phyloP scores from a whole-genome alignment of 2,888 invertebrate genomes.

The Drosophila niveifrons region DNA sequence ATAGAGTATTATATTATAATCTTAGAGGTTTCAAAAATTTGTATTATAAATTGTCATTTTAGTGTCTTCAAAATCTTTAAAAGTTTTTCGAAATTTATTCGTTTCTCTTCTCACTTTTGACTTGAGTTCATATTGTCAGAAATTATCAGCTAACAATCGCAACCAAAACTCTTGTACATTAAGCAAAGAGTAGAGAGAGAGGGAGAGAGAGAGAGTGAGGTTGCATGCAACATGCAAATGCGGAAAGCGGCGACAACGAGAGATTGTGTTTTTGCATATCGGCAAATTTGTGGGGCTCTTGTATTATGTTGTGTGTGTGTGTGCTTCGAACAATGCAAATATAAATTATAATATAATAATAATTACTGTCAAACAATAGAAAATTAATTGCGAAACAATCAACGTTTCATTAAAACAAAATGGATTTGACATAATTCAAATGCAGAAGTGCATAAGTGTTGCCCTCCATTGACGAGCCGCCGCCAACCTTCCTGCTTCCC shows the following conservation, averaged over 20 bases:
- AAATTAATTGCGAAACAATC: slow-evolving; percentile 80
- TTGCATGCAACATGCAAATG: slow-evolving; percentile 7
- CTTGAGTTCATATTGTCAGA: neutral
- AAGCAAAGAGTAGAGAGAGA: slow-evolving; percentile 5
- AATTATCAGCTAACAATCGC: slow-evolving; percentile 14
- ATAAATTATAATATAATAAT: slow-evolving; percentile 78
- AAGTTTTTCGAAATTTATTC: neutral
- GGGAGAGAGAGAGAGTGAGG: too few relatives aligned
- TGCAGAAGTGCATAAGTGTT: slow-evolving; percentile 82
- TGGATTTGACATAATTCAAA: slow-evolving; percentile 85
- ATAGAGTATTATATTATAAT: too few relatives aligned
- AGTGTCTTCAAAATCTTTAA: too few relatives aligned
- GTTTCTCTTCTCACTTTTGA: slow-evolving; percentile 6
- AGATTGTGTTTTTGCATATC: slow-evolving; percentile 45
- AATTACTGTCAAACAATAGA: slow-evolving; percentile 81
- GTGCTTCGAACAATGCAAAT: slow-evolving; percentile 60
- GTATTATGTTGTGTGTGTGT: slow-evolving; percentile 25
- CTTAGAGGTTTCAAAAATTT: too few relatives aligned
- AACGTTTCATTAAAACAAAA: slow-evolving; percentile 83
- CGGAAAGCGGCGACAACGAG: slow-evolving; percentile 7
- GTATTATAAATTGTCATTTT: too few relatives aligned
- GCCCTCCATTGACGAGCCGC: slow-evolving; percentile 49
- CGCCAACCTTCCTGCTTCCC: neutral
- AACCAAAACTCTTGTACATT: slow-evolving; percentile 31
- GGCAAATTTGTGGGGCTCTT: slow-evolving; percentile 41